Evolutionary conservation across 2,113 vertebrate species (phyloP), one percentile per base, ranked within the genome.

Genomic region (Brachirus orientalis): DNA sequence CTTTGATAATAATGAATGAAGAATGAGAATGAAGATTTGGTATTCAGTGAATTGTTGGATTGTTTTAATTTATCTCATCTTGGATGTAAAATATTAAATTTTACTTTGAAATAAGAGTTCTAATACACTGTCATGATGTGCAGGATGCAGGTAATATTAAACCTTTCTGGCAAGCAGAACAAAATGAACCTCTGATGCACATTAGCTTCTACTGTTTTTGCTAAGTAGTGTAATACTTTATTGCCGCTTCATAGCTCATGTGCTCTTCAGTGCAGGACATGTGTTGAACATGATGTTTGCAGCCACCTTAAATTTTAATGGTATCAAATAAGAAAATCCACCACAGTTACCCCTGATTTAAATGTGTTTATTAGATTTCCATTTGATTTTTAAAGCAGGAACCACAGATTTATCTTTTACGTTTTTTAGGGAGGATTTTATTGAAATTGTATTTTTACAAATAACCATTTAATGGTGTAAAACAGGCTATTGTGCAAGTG

Each of bases 401-500:
- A 77, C 64, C 63, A 66, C 37, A 11, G 48, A 28, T 33, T 17
- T 10, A 9, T 56, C 46, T 20, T 13, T 40, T 28, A 35, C 16
- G 22, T 11, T 41, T 13, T 2, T 77, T 77, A 76, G 84, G 87
- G 60, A 59, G 82, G 78, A 85, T 92, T 92, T 91, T 88, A 93
- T 92, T 91, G 84, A 92, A 93, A 93, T 92, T 90, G 87, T 91
- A 90, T 92, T 93, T 93, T 90, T 89, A 93, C 90, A 93, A 93
- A 92, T 93, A 90, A 86, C 88, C 86, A 92, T 93, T 93, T 90
- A 92, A 91, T 90, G 84, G 90, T 89, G 89, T 87, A 91, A 93
- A 92, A 91, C 90, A 86, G 88, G 85, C 88, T 68, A 91, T 94
- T 93, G 92, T 93, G 90, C 58, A 58, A 77, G 83, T 72, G 83